Evolutionary conservation across 2,113 vertebrate species (phyloP), one percentile per base, ranked within the genome.

Genomic region (Nothoprocta perdicaria): DNA sequence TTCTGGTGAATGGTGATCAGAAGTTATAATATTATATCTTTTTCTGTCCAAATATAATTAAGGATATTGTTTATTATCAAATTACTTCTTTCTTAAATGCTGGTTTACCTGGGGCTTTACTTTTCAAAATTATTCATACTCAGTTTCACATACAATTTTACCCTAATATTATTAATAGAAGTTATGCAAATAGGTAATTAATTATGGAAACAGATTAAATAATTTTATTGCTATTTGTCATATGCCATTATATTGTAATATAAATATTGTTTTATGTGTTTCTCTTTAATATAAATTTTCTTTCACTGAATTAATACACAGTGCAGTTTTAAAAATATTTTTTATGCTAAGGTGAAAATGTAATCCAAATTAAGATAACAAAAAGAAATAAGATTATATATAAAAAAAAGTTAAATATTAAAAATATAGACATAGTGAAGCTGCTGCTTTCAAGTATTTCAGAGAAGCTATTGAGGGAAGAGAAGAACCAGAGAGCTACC

Each of bases 11-110:
- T 73, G 61, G 79, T 77, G 14, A 14, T 73, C 15, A 53, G 12
- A 48, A 1, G 0, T 38, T 74, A 23, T 1, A 22, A 2, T 71
- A 31, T 14, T 82, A 23, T 5, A 73, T 4, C 4, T 55, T 31
- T 31, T 84, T 53, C 15, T 17, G 4, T 48, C 86, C 3, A 48
- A 69, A 71, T 62, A 17, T 14, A 58, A 12, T 50, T 61, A 6
- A 27, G 55, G 26, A 33, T 46, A 75, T 55, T 76, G 21, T 76
- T 71, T 67, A 21, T 50, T 86, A 90, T 89, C 2, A 69, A 52
- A 43, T 7, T 61, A 21, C 45, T 82, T 75, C 13, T 4, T 45
- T 75, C 6, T 12, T 35, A 16, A 78, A 14, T 31, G 35, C 12
- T 43, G 52, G 15, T 12, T 46, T 72, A 60, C 2, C 24, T 16